phyloP scores from a whole-genome alignment of 2,113 vertebrate genomes.

The Oxyruncus cristatus region DNA sequence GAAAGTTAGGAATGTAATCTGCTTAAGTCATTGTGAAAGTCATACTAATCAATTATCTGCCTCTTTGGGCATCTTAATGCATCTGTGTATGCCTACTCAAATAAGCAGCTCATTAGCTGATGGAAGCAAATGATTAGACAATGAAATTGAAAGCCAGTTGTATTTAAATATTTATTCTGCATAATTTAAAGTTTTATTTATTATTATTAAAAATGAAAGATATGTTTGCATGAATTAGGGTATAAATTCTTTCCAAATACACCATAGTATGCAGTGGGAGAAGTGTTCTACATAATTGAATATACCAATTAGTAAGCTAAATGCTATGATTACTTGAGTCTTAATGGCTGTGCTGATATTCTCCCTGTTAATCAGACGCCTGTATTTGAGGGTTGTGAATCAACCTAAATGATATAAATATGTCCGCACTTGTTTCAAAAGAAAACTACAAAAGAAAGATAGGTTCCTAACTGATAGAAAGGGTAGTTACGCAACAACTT shows the following conservation, averaged over 20 bases:
- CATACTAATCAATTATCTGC: not conserved
- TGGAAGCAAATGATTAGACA: not conserved
- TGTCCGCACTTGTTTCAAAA: not conserved
- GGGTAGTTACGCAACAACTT: not conserved
- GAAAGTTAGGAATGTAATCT: constrained; percentile 16
- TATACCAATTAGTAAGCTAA: not conserved
- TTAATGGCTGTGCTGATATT: not conserved
- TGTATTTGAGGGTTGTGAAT: not conserved
- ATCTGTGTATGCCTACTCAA: not conserved
- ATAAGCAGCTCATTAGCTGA: not conserved
- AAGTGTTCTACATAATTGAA: not conserved
- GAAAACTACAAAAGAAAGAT: not conserved
- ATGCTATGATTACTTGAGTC: not conserved
- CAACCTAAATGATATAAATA: not conserved
- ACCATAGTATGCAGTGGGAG: accelerated
- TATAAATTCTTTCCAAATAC: not conserved
- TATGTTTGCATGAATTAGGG: not conserved
- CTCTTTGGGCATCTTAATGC: not conserved
- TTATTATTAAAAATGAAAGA: not conserved
- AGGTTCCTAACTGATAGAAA: not conserved
- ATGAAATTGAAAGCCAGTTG: not conserved
- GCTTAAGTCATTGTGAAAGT: constrained; percentile 3
- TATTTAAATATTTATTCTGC: constrained; percentile 2
- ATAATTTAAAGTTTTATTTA: not conserved
- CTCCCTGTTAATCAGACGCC: not conserved